Conservation (phyloP, 2,113 vertebrate species). For the Cercopithecus mona region DNA sequence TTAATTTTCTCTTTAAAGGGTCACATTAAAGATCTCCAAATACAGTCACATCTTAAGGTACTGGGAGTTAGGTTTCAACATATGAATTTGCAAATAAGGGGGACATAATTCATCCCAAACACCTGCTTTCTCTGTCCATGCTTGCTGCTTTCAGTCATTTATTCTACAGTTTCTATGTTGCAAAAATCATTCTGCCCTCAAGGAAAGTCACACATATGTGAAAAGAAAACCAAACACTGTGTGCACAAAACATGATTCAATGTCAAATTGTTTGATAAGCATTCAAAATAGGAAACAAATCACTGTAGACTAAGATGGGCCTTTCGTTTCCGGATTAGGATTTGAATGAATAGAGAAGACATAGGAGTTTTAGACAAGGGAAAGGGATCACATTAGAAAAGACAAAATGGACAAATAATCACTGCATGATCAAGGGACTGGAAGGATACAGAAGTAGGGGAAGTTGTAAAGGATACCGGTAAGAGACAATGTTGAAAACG, state of each 20-base stretch:
- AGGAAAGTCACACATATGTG: not conserved
- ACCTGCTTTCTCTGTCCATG: not conserved
- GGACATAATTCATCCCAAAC: not conserved
- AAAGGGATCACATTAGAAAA: not conserved
- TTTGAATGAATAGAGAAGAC: not conserved
- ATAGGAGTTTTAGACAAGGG: not conserved
- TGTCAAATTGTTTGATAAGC: not conserved
- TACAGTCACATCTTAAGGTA: not conserved
- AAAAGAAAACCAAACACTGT: not conserved
- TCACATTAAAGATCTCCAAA: not conserved
- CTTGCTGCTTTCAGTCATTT: not conserved
- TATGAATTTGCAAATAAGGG: accelerated
- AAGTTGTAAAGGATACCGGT: not conserved
- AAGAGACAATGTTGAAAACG: not conserved
- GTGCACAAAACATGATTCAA: not conserved
- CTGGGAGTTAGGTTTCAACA: not conserved
- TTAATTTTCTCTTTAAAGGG: not conserved
- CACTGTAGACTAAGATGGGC: not conserved
- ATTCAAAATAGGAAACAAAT: slow-evolving; percentile 5
- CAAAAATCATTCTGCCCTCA: slow-evolving; percentile 2
- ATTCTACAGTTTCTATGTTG: not conserved
- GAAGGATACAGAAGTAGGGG: not conserved
- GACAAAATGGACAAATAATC: not conserved
- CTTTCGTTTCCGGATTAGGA: not conserved
- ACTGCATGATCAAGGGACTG: not conserved